phyloP scores from a whole-genome alignment of 2,113 vertebrate genomes.

The Prunella himalayana region DNA sequence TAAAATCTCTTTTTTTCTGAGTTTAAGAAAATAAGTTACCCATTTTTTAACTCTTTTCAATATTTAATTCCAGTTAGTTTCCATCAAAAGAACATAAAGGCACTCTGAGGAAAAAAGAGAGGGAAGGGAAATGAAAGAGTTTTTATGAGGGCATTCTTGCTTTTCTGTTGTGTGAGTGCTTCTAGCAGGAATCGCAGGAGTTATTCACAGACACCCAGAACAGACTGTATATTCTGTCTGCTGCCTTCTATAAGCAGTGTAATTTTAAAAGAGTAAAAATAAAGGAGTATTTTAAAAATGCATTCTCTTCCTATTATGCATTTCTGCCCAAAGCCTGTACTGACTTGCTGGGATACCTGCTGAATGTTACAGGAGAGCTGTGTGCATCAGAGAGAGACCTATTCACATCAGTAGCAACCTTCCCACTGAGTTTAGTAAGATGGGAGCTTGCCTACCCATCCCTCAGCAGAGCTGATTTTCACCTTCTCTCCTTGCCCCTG shows the following conservation, averaged over 20 bases:
- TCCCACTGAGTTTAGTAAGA: neutral
- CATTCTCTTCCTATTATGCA: neutral
- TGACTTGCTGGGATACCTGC: neutral
- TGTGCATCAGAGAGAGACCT: neutral
- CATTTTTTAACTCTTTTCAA: neutral
- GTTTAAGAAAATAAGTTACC: neutral
- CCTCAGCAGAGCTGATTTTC: neutral
- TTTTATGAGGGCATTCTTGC: neutral
- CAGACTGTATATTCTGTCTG: neutral
- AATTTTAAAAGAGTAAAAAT: neutral
- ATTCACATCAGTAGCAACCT: neutral
- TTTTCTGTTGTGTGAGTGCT: neutral
- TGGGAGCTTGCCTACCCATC: neutral
- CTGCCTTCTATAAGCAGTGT: neutral
- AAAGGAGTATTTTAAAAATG: neutral
- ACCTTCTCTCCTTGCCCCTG: neutral
- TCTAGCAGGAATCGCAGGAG: neutral
- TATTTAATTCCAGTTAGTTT: neutral
- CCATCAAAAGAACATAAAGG: neutral
- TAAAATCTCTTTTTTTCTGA: neutral
- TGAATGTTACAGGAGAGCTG: neutral
- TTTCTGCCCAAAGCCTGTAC: slow-evolving; percentile 9
- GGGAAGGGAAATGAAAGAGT: neutral
- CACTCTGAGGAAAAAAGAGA: neutral
- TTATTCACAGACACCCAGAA: neutral